Evolutionary conservation across 2,888 invertebrate species (phyloP).

Genomic region (Neria commutata): DNA sequence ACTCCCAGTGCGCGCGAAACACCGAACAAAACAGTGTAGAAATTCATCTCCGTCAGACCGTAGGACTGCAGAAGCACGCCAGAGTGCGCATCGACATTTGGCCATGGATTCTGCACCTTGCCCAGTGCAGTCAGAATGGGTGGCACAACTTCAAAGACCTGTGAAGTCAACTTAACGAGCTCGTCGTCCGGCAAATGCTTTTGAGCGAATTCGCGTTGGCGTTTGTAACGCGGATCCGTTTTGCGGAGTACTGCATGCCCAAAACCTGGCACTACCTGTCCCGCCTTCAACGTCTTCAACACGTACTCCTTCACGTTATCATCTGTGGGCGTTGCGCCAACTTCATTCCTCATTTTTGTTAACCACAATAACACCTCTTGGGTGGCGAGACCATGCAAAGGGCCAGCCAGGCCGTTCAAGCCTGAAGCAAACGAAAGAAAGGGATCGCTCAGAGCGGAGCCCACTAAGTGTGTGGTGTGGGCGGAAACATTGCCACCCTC

Average conservation of each 20-base stretch:
- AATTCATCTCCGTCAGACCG: constrained; percentile 81
- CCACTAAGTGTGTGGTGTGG: constrained; percentile 80
- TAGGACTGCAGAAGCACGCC: constrained; percentile 81
- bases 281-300: constrained; percentile 69
- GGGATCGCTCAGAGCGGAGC: constrained; percentile 81
- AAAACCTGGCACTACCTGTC: constrained; percentile 79
- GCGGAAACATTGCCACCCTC: constrained; percentile 88
- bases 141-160: constrained; percentile 78
- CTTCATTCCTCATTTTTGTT: constrained; percentile 78
- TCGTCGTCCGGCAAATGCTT: constrained; percentile 80
- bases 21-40: constrained; percentile 85
- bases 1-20: constrained; percentile 82
- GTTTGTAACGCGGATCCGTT: constrained; percentile 77
- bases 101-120: constrained; percentile 88
- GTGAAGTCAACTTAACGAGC: constrained; percentile 74
- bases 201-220: constrained; percentile 79
- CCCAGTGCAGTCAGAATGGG: constrained; percentile 76
- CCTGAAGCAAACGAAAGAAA: constrained; percentile 80
- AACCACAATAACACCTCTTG: constrained; percentile 92
- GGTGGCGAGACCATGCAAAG: constrained; percentile 84
- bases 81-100: constrained; percentile 87
- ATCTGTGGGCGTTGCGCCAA: constrained; percentile 80
- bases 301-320: constrained; percentile 82
- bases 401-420: constrained; percentile 83
- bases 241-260: constrained; percentile 84